Percentiles rank a stretch among this genome's conserved stretches.
Conservation (phyloP, 2,113 vertebrate genomes). For the Dipodomys spectabilis region DNA sequence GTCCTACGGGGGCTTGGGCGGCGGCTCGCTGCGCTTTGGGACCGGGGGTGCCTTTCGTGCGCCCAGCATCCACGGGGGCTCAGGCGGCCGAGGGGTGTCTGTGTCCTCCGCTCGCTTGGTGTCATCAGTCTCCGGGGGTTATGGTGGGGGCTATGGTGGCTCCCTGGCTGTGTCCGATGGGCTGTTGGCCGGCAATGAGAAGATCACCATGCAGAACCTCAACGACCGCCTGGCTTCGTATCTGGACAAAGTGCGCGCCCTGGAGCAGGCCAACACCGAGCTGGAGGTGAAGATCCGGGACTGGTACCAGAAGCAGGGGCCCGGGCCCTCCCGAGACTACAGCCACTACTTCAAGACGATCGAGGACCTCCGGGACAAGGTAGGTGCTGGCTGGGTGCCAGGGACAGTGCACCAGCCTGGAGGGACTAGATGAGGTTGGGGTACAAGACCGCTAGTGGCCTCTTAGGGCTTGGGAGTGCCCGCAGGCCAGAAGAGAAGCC, state of each 20-base stretch:
- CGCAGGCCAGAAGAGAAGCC: not conserved
- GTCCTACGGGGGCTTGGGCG: slow-evolving; percentile 48
- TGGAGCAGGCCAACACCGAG: slow-evolving; percentile 86
- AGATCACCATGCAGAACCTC: slow-evolving; percentile 94
- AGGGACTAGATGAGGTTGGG: too few species aligned
- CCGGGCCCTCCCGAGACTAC: slow-evolving; percentile 83
- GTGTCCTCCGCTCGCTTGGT: slow-evolving; percentile 87
- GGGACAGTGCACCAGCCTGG: not conserved
- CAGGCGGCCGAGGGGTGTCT: slow-evolving; percentile 84
- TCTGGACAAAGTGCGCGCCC: slow-evolving; percentile 87
- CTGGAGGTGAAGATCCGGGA: slow-evolving; percentile 89
- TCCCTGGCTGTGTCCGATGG: slow-evolving; percentile 73
- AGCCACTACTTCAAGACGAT: slow-evolving; percentile 84
- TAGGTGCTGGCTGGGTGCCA: slow-evolving; percentile 64
- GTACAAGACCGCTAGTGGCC: too few species aligned
- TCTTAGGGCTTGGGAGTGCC: slow-evolving; percentile 13
- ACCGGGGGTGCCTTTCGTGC: slow-evolving; percentile 85
- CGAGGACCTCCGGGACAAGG: slow-evolving; percentile 87
- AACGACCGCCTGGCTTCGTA: slow-evolving; percentile 94
- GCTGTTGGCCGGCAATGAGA: slow-evolving; percentile 87
- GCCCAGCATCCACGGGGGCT: slow-evolving; percentile 90
- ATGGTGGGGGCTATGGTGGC: not conserved
- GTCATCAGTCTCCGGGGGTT: slow-evolving; percentile 69
- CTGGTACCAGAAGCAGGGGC: slow-evolving; percentile 89
- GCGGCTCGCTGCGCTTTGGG: slow-evolving; percentile 21